Base-by-base conservation (phyloP, 2,797 vertebrate genomes). In the Odontamblyopus rebecca region DNA sequence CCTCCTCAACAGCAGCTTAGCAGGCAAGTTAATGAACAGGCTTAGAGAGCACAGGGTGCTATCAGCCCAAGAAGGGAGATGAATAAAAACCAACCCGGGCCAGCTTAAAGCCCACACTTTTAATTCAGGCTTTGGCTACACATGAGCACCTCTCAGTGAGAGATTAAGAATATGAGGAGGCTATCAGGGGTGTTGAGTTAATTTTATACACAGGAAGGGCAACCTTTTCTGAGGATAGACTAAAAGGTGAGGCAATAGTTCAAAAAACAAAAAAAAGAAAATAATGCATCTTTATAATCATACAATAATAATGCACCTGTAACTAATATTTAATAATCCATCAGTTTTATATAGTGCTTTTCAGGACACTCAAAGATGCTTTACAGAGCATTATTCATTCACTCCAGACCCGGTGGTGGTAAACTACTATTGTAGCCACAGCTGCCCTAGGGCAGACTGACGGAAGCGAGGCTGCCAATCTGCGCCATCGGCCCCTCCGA, bases 41-140 rank as follows among this genome's bases (percentile, higher is more conserved):
- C 88, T 94, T 92, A 91, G 84, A 84, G 83, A 83, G 86, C 76
- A 71, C 78, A 30, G 63, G 81, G 48, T 76, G 81, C 86, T 92
- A 93, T 94, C 93, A 86, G 82, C 76, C n/a, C 71, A 79, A 87
- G 74, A 78, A 86, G 77, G 79, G 44, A 48, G 44, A 48, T 48
- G 44, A 48, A 48, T 48, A 48, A 48, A 15, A 48, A 48, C 13
- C 44, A 48, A 48, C 44, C 44, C 13, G 44, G 85, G 84, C 77
- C 77, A 30, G 74, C 78, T 90, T 89, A 82, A 85, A 87, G 78
- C 68, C 80, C 68, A 73, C 85, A 86, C 85, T 93, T 93, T 93
- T 86, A 94, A 94, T 94, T 93, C 89, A 86, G 87, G 85, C 73
- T 77, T 85, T 89, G 88, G 93, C 93, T 89, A 90, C 91, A 93